A percentile compares a stretch with the other conserved stretches of the same genome.
phyloP scores from a whole-genome alignment of 2,797 vertebrate genomes.

The Enteromius afrohamiltoni region DNA sequence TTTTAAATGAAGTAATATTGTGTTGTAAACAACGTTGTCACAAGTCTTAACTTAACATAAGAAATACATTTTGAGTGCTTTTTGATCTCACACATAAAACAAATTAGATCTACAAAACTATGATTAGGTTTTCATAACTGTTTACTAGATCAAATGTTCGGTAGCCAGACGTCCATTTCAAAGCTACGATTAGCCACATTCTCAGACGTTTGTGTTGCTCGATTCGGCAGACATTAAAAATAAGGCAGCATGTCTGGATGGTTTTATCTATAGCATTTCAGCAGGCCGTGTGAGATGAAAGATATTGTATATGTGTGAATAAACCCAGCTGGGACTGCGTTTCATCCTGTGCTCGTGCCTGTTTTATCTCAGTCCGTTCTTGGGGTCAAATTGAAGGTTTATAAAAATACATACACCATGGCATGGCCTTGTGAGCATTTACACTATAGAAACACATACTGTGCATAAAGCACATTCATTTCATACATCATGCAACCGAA shows the following conservation, averaged over 20 bases:
- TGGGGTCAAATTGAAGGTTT: conserved; percentile 45
- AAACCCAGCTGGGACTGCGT: conserved; percentile 34
- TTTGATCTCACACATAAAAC: too few species aligned
- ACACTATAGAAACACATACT: conserved; percentile 20
- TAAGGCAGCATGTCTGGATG: conserved; percentile 2
- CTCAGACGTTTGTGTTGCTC: conserved; percentile 29
- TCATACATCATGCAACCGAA: background rate
- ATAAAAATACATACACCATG: conserved; percentile 37
- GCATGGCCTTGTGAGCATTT: conserved; percentile 54
- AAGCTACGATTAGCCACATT: background rate
- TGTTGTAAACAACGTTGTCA: background rate
- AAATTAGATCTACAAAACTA: too few species aligned
- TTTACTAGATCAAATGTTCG: background rate
- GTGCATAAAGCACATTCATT: background rate
- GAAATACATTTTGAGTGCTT: too few species aligned
- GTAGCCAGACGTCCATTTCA: background rate
- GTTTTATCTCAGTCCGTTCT: conserved; percentile 58
- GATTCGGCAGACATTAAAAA: conserved; percentile 6
- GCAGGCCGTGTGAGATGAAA: conserved; percentile 18
- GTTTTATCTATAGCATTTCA: conserved; percentile 10
- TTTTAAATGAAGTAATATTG: background rate
- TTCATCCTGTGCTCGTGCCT: conserved; percentile 52
- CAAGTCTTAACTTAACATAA: background rate
- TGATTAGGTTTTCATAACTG: background rate
- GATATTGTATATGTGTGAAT: conserved; percentile 51